Evolutionary conservation across 2,888 invertebrate genomes (phyloP), one percentile per base, ranked within the genome.

Genomic region (Drosophila demipolita): DNA sequence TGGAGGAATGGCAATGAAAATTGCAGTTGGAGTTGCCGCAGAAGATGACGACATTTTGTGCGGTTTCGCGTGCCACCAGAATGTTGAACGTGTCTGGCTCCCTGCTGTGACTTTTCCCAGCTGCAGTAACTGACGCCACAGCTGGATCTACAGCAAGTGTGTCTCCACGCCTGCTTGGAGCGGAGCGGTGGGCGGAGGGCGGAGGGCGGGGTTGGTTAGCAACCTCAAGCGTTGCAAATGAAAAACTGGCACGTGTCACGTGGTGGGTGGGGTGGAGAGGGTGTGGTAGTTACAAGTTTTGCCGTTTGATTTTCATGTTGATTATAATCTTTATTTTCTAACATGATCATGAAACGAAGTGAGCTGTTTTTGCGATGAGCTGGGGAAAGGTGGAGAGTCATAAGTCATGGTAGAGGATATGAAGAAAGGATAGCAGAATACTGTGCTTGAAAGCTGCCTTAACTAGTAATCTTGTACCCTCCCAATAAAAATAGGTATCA

Each of bases 41-140:
- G 50, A 20, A 42, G 61, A 64, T 80, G 80, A 73, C 83, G 80
- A 70, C 71, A 80, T 78, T 81, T 71, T 80, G 68, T 84, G 89
- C 87, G 89, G 84, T 86, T 88, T 88, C 88, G 89, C 84, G 81
- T 88, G 78, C 88, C 88, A 88, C 78, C 57, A 66, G 59, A 77
- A 81, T 76, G 74, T 81, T 82, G 76, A 73, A 85, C 84, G 89
- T 86, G 84, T 86, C 84, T 73, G 68, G 54, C 15, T 62, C 64
- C 66, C 66, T 62, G 61, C 75, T 75, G 79, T 60, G 77, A 68
- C 67, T 50, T 57, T 45, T 42, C 23, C 60, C 81, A 65, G 78
- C 66, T 68, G 55, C 75, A 65, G 62, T 68, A 48, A 42, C 63
- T 61, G n/a, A 9, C 20, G 20, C 6, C 42, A n/a, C 55, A 29